Conservation (phyloP, 2,113 vertebrate species). For the Saccopteryx leptura region DNA sequence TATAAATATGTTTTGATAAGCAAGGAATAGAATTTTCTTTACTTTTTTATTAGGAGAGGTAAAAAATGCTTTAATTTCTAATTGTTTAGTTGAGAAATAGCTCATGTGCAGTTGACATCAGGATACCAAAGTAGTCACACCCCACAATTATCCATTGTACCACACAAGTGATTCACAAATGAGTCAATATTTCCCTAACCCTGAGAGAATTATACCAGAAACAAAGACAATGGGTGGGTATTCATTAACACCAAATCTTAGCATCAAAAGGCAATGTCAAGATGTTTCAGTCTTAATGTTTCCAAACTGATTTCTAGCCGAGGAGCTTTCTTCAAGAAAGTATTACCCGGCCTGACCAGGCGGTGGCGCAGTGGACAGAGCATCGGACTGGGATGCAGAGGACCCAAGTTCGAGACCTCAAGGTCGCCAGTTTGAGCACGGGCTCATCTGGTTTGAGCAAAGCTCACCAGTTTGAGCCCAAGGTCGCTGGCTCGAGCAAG, state of each 20-base stretch:
- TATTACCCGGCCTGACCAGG: neutral
- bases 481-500: too few relatives aligned
- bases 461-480: too few relatives aligned
- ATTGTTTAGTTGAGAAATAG: neutral
- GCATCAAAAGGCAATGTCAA: constrained; percentile 23
- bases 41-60: neutral
- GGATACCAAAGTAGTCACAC: neutral
- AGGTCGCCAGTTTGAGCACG: too few relatives aligned
- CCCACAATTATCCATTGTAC: neutral
- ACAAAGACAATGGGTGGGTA: neutral
- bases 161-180: neutral
- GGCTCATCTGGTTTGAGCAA: too few relatives aligned
- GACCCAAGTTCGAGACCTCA: too few relatives aligned
- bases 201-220: neutral
- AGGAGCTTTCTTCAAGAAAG: neutral
- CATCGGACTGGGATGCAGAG: too few relatives aligned
- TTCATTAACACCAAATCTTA: neutral
- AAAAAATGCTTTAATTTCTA: constrained; percentile 8
- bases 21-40: neutral
- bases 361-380: too few relatives aligned
- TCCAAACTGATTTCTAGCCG: constrained; percentile 10
- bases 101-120: neutral
- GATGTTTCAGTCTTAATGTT: neutral
- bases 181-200: neutral
- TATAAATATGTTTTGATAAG: neutral